A percentile compares a stretch with the other conserved stretches of the same genome.
phyloP scores from a whole-genome alignment of 2,888 invertebrate genomes.

The Chymomyza amoena region DNA sequence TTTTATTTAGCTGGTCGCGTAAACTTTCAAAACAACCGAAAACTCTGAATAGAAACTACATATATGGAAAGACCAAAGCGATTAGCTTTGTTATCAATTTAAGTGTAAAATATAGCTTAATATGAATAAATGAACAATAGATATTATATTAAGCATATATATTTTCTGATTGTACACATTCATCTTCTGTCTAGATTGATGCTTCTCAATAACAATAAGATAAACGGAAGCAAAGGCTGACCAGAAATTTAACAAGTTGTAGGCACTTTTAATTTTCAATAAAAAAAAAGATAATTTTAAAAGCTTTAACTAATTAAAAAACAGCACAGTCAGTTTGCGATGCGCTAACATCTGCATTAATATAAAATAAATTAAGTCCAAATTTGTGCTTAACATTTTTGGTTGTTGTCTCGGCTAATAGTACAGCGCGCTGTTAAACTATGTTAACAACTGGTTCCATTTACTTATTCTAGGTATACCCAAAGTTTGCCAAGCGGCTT shows the following conservation, averaged over 20 bases:
- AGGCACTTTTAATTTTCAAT: neutral
- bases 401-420: constrained; percentile 42
- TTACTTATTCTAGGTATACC: neutral
- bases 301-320: constrained; percentile 28
- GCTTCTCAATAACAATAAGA: neutral
- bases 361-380: constrained; percentile 15
- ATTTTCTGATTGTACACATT: neutral
- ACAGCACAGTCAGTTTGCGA: constrained; percentile 37
- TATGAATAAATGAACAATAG: neutral
- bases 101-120: neutral
- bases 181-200: neutral
- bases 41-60: neutral
- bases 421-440: neutral
- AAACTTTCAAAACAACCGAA: neutral
- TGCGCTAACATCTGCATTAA: constrained; percentile 31
- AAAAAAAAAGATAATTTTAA: neutral
- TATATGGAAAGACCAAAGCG: neutral
- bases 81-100: neutral
- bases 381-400: constrained; percentile 8
- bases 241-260: constrained; percentile 11
- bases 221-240: neutral
- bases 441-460: constrained; percentile 22
- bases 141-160: neutral
- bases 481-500: neutral
- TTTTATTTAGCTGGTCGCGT: constrained; percentile 32